Evolutionary conservation across 1,140 invertebrate species (phyloP).

Genomic region (Drosophila sp.): DNA sequence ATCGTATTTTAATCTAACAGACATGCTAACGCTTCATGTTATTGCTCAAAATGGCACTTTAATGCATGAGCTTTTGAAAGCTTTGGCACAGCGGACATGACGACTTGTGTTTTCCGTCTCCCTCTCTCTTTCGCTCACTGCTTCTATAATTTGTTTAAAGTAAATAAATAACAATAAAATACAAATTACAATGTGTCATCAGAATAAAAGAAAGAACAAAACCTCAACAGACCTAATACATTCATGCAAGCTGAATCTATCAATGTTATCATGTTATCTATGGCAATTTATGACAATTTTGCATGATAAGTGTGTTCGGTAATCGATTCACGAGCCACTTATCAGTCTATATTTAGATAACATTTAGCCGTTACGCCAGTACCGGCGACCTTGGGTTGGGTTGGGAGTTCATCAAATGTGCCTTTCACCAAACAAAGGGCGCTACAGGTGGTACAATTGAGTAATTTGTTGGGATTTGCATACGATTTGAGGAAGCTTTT

Average conservation of each 20-base stretch:
- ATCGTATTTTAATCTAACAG: conserved; percentile 12
- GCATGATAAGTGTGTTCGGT: conserved; percentile 32
- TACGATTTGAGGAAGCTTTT: conserved; percentile 10
- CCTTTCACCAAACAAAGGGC: conserved; percentile 27
- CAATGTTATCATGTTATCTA: conserved; percentile 18
- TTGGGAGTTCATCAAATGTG: conserved; percentile 17
- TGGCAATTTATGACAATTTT: conserved; percentile 38
- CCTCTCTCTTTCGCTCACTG: neutral
- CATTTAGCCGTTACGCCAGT: conserved; percentile 19
- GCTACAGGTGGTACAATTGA: conserved; percentile 28
- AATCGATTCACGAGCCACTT: conserved; percentile 41
- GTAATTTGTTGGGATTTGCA: conserved; percentile 13
- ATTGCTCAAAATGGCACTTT: conserved; percentile 37
- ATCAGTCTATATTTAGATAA: conserved; percentile 11
- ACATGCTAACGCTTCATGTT: conserved; percentile 23
- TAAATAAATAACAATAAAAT: conserved; percentile 25
- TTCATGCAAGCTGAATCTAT: conserved; percentile 6
- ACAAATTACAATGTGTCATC: conserved; percentile 36
- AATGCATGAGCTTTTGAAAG: conserved; percentile 13
- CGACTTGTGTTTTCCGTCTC: neutral
- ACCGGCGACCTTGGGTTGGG: conserved; percentile 22
- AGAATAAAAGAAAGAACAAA: conserved; percentile 19
- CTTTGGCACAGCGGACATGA: conserved; percentile 13
- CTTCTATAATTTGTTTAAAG: conserved; percentile 16
- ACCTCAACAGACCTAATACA: neutral